Conservation (phyloP, 2,797 vertebrate genomes). For the Fistularia tabacaria region DNA sequence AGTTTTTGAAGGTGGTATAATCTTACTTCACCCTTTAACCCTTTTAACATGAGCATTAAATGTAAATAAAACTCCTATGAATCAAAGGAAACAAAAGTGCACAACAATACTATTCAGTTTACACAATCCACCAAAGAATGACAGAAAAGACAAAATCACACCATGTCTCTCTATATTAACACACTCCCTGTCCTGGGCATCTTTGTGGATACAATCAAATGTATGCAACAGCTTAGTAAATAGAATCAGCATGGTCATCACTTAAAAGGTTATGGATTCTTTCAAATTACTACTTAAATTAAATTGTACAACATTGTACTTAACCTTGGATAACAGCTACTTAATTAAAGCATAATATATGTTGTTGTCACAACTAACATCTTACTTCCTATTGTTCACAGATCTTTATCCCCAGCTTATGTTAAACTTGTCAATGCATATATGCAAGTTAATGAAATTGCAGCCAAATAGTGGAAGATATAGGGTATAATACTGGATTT, state of each 20-base stretch:
- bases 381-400: slow-evolving; percentile 40
- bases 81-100: slow-evolving; percentile 63
- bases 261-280: slow-evolving; percentile 34
- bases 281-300: slow-evolving; percentile 20
- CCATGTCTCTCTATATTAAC: slow-evolving; percentile 37
- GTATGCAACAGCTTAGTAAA: slow-evolving; percentile 37
- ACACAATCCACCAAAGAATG: slow-evolving; percentile 52
- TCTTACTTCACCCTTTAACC: slow-evolving; percentile 52
- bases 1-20: slow-evolving; percentile 66
- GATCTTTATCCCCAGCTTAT: slow-evolving; percentile 33
- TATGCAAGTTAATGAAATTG: slow-evolving; percentile 32
- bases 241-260: slow-evolving; percentile 29
- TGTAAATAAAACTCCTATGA: slow-evolving; percentile 57
- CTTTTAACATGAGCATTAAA: slow-evolving; percentile 50
- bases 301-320: slow-evolving; percentile 46
- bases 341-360: slow-evolving; percentile 51
- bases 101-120: slow-evolving; percentile 61
- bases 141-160: slow-evolving; percentile 51
- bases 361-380: slow-evolving; percentile 41
- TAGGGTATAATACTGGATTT: slow-evolving; percentile 23
- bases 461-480: slow-evolving; percentile 47
- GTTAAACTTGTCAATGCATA: slow-evolving; percentile 13
- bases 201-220: slow-evolving; percentile 33
- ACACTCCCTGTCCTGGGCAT: slow-evolving; percentile 23
- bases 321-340: slow-evolving; percentile 55